Percentiles rank a stretch among this genome's conserved stretches.
Conservation (phyloP, 2,888 invertebrate species). For the Rhynchonema sp. region DNA sequence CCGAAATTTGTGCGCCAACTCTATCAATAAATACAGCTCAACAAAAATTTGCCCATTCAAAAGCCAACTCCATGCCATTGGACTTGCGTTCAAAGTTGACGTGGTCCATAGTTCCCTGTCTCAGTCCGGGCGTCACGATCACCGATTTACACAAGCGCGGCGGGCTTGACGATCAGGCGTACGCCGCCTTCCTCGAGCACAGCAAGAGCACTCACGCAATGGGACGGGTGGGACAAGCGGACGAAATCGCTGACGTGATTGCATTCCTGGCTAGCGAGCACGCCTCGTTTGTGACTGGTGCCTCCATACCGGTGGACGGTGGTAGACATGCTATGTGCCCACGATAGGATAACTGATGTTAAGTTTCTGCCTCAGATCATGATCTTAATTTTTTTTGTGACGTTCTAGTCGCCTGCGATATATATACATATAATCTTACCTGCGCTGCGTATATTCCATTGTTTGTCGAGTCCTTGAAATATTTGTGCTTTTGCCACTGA, state of each 20-base stretch:
- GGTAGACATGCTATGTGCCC: slow-evolving; percentile 35
- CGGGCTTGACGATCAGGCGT: slow-evolving; percentile 61
- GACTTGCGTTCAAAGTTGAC: too few relatives aligned
- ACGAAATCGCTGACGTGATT: slow-evolving; percentile 57
- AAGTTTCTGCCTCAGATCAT: too few relatives aligned
- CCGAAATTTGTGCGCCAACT: too few relatives aligned
- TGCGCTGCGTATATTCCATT: too few relatives aligned
- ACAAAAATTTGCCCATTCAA: too few relatives aligned
- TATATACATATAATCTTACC: too few relatives aligned
- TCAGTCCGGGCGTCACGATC: slow-evolving; percentile 60
- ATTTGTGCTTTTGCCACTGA: too few relatives aligned
- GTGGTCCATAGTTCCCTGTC: slow-evolving; percentile 6
- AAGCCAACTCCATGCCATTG: too few relatives aligned
- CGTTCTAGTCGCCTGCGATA: too few relatives aligned
- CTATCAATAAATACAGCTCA: too few relatives aligned
- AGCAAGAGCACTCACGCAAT: slow-evolving; percentile 71
- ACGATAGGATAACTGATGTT: not conserved
- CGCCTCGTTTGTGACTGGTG: slow-evolving; percentile 67
- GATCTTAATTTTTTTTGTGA: too few relatives aligned
- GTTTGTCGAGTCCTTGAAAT: too few relatives aligned
- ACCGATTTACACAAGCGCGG: slow-evolving; percentile 69
- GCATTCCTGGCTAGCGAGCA: slow-evolving; percentile 73
- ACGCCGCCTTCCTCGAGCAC: slow-evolving; percentile 59
- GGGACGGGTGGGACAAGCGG: slow-evolving; percentile 28
- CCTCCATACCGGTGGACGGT: slow-evolving; percentile 69